Base-by-base conservation (phyloP, 2,797 vertebrate species). In the Ctenopoma multispine region DNA sequence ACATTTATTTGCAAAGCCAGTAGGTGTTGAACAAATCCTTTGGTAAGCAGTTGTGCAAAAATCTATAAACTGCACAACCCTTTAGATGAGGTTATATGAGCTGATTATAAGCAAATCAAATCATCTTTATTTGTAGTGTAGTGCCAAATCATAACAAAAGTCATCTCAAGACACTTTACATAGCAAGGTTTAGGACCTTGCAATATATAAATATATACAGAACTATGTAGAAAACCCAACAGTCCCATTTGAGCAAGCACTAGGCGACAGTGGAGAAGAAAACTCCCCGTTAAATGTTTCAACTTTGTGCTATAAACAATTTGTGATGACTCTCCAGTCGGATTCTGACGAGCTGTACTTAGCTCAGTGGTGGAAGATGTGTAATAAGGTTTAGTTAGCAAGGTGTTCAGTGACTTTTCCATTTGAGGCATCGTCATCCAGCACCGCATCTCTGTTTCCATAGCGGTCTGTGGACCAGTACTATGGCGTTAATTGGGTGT, bases 401-500 rank as follows among this genome's bases (percentile, higher is more conserved):
- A 76, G 50, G 63, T 58, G 56, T 56, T 73, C 75, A 75, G 70
- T 60, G 74, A 83, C 76, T 79, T 84, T 81, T 82, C 76, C 84
- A 87, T 83, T 69, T 59, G 31, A 77, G 49, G 74, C 73, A 44
- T 74, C 75, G 70, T 85, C 69, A 82, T 44, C 75, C 72, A 80
- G 44, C 60, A 70, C 61, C 51, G 58, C 57, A 51, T 77, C 46
- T 75, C 76, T 81, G 80, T 75, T 75, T 71, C 84, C 63, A 72
- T 69, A 80, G 59, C 73, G 61, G 64, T 71, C 80, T 55, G 21
- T 14, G 48, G 69, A 70, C 80, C 75, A 64, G 66, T 49, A 59
- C 79, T 72, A 59, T 67, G 67, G 76, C 1, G 68, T 74, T 90
- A 90, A 90, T 89, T 91, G 83, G 82, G 80, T 81, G 82, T 80